Evolutionary conservation across 2,888 invertebrate species (phyloP).

Genomic region (Conchocele bisecta): DNA sequence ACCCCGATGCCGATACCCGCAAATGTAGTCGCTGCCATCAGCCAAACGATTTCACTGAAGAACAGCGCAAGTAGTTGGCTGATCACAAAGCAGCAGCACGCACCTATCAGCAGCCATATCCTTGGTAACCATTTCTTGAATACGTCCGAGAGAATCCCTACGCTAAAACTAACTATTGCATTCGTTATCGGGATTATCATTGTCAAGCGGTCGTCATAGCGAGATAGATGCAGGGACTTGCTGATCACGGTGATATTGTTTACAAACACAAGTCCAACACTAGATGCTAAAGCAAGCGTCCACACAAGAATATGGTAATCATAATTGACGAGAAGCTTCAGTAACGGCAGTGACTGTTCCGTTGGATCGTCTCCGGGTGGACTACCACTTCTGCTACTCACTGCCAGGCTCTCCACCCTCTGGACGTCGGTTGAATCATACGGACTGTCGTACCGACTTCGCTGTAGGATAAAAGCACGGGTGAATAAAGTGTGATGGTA

Average conservation of each 20-base stretch:
- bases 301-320: constrained; percentile 55
- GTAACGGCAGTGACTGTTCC: constrained; percentile 43
- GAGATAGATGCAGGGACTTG: constrained; percentile 35
- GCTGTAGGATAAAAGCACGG: no score
- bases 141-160: constrained; percentile 57
- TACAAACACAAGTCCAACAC: constrained; percentile 57
- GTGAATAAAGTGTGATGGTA: no score
- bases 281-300: constrained; percentile 58
- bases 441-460: no score
- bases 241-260: constrained; percentile 60
- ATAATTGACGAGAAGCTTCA: constrained; percentile 40
- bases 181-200: constrained; percentile 60
- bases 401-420: no score
- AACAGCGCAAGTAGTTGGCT: constrained; percentile 40
- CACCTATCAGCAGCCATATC: constrained; percentile 43
- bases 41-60: constrained; percentile 34
- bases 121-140: constrained; percentile 52
- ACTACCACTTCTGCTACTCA: no score
- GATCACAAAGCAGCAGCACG: constrained; percentile 31
- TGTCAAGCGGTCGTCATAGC: constrained; percentile 47
- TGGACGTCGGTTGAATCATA: no score
- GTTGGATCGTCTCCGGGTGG: no score
- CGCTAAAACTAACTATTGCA: constrained; percentile 47
- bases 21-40: constrained; percentile 54
- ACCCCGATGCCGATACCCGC: constrained; percentile 56